Evolutionary conservation across 2,797 vertebrate genomes (phyloP).

Genomic region (Dromococcyx pavoninus): DNA sequence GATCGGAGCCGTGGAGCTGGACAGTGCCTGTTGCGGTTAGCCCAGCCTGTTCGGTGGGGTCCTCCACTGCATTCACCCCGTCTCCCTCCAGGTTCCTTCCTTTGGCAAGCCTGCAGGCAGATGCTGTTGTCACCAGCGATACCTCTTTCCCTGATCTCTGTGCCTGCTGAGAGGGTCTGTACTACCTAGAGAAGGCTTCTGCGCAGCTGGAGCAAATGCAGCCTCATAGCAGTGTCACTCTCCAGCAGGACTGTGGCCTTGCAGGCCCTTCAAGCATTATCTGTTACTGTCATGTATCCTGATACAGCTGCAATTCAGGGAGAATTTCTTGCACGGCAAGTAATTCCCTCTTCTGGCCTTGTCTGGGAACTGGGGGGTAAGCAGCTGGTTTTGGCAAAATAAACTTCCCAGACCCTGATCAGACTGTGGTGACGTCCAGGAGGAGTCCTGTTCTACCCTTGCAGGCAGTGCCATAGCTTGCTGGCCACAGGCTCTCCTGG

Average conservation of each 20-base stretch:
- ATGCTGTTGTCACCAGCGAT: neutral
- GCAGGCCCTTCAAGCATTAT: too few species aligned
- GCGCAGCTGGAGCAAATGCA: neutral
- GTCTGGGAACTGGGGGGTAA: neutral
- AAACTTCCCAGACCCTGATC: neutral
- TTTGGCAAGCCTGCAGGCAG: neutral
- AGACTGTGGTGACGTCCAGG: neutral
- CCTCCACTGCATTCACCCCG: accelerated
- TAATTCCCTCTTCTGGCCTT: neutral
- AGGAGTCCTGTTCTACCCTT: neutral
- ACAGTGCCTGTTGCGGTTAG: accelerated
- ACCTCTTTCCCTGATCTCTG: neutral
- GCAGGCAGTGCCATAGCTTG: too few species aligned
- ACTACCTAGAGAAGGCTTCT: neutral
- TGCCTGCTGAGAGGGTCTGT: neutral
- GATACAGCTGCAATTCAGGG: neutral
- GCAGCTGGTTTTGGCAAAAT: neutral
- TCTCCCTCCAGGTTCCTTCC: neutral
- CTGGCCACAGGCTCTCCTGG: too few species aligned
- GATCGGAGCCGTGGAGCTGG: neutral
- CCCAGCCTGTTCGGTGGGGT: neutral
- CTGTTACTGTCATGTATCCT: neutral
- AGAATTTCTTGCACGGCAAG: neutral
- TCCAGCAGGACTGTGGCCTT: neutral
- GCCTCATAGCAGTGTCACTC: neutral